A percentile compares a stretch with the other conserved stretches of the same genome.
These are phyloP conservation scores for Lucinisca nassula DNA, from an alignment of 2,888 invertebrate genomes.

Conservation along the genomic window DNA sequence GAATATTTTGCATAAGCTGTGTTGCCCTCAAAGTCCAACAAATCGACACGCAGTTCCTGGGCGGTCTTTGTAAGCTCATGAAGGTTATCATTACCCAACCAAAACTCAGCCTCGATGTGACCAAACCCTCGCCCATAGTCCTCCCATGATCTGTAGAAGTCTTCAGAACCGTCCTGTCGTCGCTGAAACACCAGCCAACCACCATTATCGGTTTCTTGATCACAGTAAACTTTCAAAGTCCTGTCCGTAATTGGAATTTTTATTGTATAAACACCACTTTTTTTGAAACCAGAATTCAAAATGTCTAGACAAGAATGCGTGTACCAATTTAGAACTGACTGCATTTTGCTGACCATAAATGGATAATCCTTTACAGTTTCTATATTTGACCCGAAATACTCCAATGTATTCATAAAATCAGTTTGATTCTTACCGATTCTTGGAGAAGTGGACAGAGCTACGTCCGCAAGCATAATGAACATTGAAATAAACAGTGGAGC, in stretches of 20 bases:
- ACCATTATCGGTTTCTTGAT: not conserved
- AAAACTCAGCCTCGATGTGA: not conserved
- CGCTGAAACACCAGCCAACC: not conserved
- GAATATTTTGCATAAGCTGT: not conserved
- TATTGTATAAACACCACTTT: not conserved
- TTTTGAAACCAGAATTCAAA: not conserved
- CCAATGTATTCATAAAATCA: not conserved
- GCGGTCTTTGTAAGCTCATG: not conserved
- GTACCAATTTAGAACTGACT: not conserved
- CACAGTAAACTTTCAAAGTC: not conserved
- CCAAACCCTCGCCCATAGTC: not conserved
- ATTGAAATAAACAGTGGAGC: not conserved
- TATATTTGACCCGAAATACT: not conserved
- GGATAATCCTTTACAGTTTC: not conserved
- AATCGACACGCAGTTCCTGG: not conserved
- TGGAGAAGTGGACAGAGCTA: not conserved
- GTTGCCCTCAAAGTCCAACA: not conserved
- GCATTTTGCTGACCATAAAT: not conserved
- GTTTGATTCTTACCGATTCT: not conserved
- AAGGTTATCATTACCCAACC: not conserved
- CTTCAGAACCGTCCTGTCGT: not conserved
- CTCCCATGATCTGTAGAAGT: not conserved
- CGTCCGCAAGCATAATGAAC: not conserved
- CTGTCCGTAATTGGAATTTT: not conserved
- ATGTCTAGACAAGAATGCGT: not conserved